phyloP scores from a whole-genome alignment of 2,797 vertebrate genomes.

The Tokudaia muenninki region DNA sequence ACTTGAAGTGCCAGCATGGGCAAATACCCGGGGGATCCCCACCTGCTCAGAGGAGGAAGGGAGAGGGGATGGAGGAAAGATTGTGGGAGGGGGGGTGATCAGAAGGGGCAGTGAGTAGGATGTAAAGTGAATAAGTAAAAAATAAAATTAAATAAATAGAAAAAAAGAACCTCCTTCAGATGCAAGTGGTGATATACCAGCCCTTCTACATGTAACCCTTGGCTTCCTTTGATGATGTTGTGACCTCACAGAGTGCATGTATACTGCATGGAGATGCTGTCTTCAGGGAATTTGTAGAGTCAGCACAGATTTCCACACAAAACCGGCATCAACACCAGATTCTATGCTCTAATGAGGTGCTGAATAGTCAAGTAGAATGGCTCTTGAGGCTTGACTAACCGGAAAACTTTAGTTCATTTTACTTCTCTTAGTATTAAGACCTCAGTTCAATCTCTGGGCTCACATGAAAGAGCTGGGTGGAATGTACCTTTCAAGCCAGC shows the following conservation, averaged over 20 bases:
- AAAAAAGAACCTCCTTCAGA: neutral
- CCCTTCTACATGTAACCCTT: neutral
- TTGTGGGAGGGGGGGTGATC: neutral
- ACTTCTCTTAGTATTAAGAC: neutral
- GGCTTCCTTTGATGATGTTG: neutral
- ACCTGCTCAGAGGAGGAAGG: neutral
- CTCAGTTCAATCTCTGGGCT: neutral
- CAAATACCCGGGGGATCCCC: neutral
- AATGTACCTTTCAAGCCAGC: too few relatives aligned
- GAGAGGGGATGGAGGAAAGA: neutral
- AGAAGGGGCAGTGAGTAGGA: neutral
- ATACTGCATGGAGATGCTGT: neutral
- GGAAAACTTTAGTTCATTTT: neutral
- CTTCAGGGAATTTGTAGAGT: neutral
- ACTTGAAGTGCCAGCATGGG: neutral
- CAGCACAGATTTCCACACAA: neutral
- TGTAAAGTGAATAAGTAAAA: neutral
- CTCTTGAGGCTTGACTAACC: conserved; percentile 30
- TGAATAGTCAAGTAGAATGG: neutral
- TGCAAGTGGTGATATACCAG: neutral
- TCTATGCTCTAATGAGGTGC: neutral
- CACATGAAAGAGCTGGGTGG: neutral
- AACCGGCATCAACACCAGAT: neutral
- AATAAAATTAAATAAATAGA: neutral
- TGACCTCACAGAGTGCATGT: neutral